Evolutionary conservation across 2,113 vertebrate genomes (phyloP).

Genomic region (Sinocyclocheilus maitianheensis): DNA sequence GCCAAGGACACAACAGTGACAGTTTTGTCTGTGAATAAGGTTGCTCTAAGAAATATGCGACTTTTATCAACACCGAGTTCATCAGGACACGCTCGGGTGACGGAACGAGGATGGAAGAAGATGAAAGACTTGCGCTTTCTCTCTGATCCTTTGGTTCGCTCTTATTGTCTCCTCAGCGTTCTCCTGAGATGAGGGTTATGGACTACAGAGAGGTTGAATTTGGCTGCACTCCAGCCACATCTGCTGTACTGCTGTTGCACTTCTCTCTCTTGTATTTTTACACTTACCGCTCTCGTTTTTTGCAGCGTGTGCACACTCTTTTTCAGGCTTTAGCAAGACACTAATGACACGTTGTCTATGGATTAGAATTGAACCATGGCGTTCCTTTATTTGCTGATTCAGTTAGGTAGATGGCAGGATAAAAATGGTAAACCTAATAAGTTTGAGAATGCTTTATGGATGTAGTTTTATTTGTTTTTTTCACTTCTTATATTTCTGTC

Average conservation of each 20-base stretch:
- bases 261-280: conserved; percentile 59
- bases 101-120: conserved; percentile 28
- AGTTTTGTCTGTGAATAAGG: conserved; percentile 7
- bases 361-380: conserved; percentile 8
- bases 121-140: conserved; percentile 45
- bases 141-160: conserved; percentile 43
- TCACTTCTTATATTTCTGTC: neutral
- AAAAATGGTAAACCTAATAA: neutral
- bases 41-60: conserved; percentile 22
- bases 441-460: neutral
- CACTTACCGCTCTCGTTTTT: conserved; percentile 65
- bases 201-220: conserved; percentile 63
- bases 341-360: conserved; percentile 13
- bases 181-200: conserved; percentile 68
- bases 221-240: conserved; percentile 78
- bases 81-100: neutral
- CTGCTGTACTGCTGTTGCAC: conserved; percentile 74
- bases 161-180: conserved; percentile 55
- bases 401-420: conserved; percentile 1
- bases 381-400: conserved; percentile 9
- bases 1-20: neutral
- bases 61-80: conserved; percentile 23
- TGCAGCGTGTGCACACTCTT: conserved; percentile 7
- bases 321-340: conserved; percentile 7
- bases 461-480: neutral